A percentile compares a stretch with the other conserved stretches of the same genome.
Conservation (phyloP, 2,888 invertebrate genomes). For the Platynereis dumerilii region DNA sequence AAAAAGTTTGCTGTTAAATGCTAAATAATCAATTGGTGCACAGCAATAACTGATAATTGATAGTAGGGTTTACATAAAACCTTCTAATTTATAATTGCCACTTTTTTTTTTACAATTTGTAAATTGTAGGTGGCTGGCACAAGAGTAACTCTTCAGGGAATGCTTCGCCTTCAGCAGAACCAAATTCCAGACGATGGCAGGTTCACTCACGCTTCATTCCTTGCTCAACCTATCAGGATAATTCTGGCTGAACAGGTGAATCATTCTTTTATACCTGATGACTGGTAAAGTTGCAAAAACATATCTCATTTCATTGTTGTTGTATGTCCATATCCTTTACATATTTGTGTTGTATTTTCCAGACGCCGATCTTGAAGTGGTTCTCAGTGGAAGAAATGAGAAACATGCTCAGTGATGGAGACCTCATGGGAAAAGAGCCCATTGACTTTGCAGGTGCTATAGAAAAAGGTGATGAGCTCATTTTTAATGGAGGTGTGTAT, state of each 20-base stretch:
- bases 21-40: no score
- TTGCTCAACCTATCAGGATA: constrained; percentile 39
- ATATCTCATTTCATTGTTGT: no score
- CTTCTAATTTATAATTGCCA: no score
- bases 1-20: no score
- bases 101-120: no score
- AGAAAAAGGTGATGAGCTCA: constrained; percentile 39
- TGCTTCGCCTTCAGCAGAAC: constrained; percentile 48
- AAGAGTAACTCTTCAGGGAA: constrained; percentile 44
- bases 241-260: constrained; percentile 26
- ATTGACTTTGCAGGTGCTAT: constrained; percentile 44
- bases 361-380: not conserved
- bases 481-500: no score
- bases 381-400: constrained; percentile 8
- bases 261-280: not conserved
- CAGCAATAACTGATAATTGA: no score
- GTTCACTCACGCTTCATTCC: constrained; percentile 46
- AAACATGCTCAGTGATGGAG: constrained; percentile 25
- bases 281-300: no score
- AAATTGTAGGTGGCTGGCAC: constrained; percentile 44
- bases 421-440: constrained; percentile 54
- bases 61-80: no score
- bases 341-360: no score
- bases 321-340: no score
- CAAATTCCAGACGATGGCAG: constrained; percentile 39